phyloP scores from a whole-genome alignment of 2,113 vertebrate genomes.

The Eurystomus gularis region DNA sequence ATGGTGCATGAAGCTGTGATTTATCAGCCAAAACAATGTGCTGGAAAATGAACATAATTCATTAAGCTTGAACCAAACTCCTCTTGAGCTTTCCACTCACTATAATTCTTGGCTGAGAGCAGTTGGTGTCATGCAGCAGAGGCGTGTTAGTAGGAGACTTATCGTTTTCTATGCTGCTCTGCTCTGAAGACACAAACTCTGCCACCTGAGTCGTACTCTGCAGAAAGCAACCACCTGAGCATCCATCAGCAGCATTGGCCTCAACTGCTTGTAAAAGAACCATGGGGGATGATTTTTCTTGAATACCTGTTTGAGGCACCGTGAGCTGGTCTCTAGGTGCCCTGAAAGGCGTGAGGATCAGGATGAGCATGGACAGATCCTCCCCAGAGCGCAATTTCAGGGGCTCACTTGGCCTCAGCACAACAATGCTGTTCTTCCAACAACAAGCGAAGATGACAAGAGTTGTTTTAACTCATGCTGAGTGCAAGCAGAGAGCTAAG shows the following conservation, averaged over 20 bases:
- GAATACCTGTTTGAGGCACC: background rate
- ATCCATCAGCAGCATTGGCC: background rate
- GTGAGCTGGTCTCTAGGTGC: background rate
- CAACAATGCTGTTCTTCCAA: background rate
- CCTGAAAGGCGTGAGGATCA: background rate
- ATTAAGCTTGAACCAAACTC: conserved; percentile 56
- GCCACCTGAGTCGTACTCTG: background rate
- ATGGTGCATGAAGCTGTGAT: conserved; percentile 71
- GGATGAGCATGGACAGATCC: background rate
- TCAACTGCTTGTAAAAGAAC: background rate
- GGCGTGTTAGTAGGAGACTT: background rate
- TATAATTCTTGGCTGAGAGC: conserved; percentile 16
- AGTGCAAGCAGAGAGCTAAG: background rate
- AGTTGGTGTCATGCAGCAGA: background rate
- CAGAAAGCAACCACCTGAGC: background rate
- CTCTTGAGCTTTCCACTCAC: conserved; percentile 46
- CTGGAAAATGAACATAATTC: conserved; percentile 66
- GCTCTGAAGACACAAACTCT: background rate
- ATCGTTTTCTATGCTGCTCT: background rate
- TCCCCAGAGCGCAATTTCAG: background rate
- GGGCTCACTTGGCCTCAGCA: accelerated
- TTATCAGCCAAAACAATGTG: conserved; percentile 72
- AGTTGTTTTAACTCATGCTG: background rate
- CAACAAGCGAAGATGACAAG: accelerated
- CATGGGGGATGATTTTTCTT: background rate